Evolutionary conservation across 2,797 vertebrate genomes (phyloP).

Genomic region (Sebastes dallii): DNA sequence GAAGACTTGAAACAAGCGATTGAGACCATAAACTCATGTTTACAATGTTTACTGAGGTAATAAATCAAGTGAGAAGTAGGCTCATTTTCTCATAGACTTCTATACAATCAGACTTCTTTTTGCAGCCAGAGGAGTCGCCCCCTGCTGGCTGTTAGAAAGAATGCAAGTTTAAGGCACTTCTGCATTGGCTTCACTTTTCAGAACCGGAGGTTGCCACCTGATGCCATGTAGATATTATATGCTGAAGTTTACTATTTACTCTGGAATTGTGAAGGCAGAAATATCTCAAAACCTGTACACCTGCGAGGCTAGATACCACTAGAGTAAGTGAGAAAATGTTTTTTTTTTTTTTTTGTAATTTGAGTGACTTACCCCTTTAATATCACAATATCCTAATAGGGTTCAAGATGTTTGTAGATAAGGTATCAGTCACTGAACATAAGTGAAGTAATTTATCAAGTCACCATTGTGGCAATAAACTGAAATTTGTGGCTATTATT

Average conservation of each 20-base stretch:
- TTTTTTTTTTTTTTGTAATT: not conserved
- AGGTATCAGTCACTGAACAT: not conserved
- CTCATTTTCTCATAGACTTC: too few relatives aligned
- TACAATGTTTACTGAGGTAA: too few relatives aligned
- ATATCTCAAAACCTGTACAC: not conserved
- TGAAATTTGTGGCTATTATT: not conserved
- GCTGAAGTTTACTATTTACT: not conserved
- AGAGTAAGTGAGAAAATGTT: not conserved
- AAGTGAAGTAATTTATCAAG: too few relatives aligned
- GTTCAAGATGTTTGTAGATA: not conserved
- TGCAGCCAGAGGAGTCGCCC: too few relatives aligned
- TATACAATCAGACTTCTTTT: too few relatives aligned
- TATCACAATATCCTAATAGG: not conserved
- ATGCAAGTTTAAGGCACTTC: too few relatives aligned
- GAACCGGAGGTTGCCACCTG: too few relatives aligned
- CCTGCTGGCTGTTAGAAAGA: too few relatives aligned
- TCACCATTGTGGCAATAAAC: not conserved
- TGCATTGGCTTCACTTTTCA: not conserved
- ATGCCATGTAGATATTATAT: not conserved
- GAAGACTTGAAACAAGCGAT: accelerated
- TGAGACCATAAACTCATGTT: too few relatives aligned
- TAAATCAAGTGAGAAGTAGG: too few relatives aligned
- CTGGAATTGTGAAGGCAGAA: not conserved
- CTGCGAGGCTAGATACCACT: not conserved
- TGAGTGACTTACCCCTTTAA: not conserved